Evolutionary conservation across 2,113 vertebrate genomes (phyloP).

Genomic region (Danionella cerebrum): DNA sequence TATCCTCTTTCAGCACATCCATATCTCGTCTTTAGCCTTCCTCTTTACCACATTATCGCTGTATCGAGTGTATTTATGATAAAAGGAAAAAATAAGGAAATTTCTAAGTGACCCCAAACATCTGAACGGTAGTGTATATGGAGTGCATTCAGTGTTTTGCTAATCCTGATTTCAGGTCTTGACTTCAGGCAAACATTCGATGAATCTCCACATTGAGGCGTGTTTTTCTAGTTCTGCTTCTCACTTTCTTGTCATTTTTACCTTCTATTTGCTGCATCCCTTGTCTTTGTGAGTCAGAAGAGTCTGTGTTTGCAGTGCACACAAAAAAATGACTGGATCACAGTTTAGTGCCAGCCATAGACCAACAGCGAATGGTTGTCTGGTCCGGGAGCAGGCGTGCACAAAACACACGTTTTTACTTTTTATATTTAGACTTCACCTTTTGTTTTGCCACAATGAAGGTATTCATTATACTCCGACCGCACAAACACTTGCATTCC

Average conservation of each 20-base stretch:
- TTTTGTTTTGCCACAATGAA: constrained; percentile 29
- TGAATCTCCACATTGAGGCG: constrained; percentile 19
- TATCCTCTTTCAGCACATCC: too few relatives aligned
- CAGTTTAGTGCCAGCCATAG: constrained; percentile 3
- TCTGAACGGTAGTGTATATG: too few relatives aligned
- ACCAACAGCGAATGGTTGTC: too few relatives aligned
- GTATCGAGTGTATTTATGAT: too few relatives aligned
- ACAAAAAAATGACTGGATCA: constrained; percentile 36
- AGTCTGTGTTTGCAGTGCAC: constrained; percentile 27
- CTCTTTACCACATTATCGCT: too few relatives aligned
- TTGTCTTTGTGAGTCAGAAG: constrained; percentile 27
- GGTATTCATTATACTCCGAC: constrained; percentile 36
- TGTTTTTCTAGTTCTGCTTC: constrained; percentile 25
- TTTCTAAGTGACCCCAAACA: too few relatives aligned
- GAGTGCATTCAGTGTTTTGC: too few relatives aligned
- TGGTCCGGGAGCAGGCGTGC: constrained; percentile 12
- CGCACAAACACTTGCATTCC: constrained; percentile 20
- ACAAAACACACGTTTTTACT: constrained; percentile 32
- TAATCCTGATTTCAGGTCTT: too few relatives aligned
- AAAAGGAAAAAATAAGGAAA: too few relatives aligned
- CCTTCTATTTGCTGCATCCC: not conserved
- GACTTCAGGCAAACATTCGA: constrained; percentile 4
- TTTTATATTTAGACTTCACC: constrained; percentile 39
- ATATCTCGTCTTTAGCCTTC: too few relatives aligned
- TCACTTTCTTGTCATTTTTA: constrained; percentile 28